Conservation (phyloP, 2,113 vertebrate species). For the Oryzias woworae region DNA sequence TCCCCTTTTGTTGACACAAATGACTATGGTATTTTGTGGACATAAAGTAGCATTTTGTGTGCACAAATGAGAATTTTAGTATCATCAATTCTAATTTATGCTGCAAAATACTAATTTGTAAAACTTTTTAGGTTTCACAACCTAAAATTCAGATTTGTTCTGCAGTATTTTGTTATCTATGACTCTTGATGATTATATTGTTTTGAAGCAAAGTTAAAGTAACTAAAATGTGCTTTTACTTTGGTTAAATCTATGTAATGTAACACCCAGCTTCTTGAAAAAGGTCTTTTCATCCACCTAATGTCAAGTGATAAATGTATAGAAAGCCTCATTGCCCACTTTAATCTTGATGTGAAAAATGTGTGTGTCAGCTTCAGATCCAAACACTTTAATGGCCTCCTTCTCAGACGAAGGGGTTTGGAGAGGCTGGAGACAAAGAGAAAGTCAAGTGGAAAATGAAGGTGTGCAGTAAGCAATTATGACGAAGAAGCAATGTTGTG, state of each 20-base stretch:
- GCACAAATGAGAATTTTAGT: too few relatives aligned
- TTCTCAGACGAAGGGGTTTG: conserved; percentile 3
- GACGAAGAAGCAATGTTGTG: conserved; percentile 46
- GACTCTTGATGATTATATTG: too few relatives aligned
- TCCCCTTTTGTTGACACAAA: too few relatives aligned
- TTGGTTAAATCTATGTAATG: background rate
- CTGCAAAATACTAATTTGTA: too few relatives aligned
- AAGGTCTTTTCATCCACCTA: background rate
- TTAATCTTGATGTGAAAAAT: conserved; percentile 14
- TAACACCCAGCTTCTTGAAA: background rate
- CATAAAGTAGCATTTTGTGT: too few relatives aligned
- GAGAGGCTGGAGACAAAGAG: conserved; percentile 15
- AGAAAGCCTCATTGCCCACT: background rate
- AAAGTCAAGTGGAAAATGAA: conserved; percentile 46
- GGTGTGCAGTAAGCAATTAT: conserved; percentile 40
- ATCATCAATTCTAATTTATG: too few relatives aligned
- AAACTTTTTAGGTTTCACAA: too few relatives aligned
- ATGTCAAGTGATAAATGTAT: background rate
- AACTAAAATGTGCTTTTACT: background rate
- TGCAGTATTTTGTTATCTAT: too few relatives aligned
- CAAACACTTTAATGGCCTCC: conserved; percentile 24
- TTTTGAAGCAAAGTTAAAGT: too few relatives aligned
- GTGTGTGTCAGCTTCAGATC: conserved; percentile 8
- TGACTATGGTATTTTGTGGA: too few relatives aligned
- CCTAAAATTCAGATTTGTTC: too few relatives aligned